These are phyloP conservation scores for Plumapathes pennacea DNA, from an alignment of 92 coral and sea anemone species.

Conservation along the genomic window DNA sequence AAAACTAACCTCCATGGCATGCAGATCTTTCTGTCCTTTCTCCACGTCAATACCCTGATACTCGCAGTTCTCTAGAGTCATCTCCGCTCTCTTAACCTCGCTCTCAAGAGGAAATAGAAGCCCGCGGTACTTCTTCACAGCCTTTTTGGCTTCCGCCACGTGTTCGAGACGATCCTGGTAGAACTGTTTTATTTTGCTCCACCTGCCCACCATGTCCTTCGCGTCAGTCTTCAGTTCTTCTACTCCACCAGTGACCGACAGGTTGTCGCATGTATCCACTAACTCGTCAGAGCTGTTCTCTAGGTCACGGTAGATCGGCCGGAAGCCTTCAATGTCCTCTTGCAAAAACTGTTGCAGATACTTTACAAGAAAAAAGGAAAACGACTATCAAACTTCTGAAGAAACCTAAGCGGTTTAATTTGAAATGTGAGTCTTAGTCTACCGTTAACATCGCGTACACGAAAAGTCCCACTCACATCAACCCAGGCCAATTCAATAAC, in stretches of 20 bases:
- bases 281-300: slow-evolving; percentile 68
- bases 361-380: slow-evolving; percentile 14
- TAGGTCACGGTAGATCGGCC: slow-evolving; percentile 79
- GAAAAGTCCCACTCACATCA: neutral
- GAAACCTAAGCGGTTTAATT: too few species aligned
- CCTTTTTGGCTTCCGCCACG: slow-evolving; percentile 69
- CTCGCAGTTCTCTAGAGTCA: slow-evolving; percentile 61
- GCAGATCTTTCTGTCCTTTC: slow-evolving; percentile 65
- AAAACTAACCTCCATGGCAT: slow-evolving; percentile 55
- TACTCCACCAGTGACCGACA: slow-evolving; percentile 84
- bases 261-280: slow-evolving; percentile 68
- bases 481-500: too few species aligned
- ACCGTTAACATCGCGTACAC: neutral
- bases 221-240: slow-evolving; percentile 71
- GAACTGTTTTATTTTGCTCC: slow-evolving; percentile 79
- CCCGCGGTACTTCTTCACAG: slow-evolving; percentile 82
- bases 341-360: slow-evolving; percentile 79
- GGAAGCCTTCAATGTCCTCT: slow-evolving; percentile 94
- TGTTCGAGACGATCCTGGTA: slow-evolving; percentile 68
- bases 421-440: too few species aligned
- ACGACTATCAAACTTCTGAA: too few species aligned
- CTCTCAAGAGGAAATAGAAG: slow-evolving; percentile 78
- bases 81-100: slow-evolving; percentile 65
- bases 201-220: slow-evolving; percentile 62
- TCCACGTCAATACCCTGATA: slow-evolving; percentile 79